These are phyloP conservation scores for Iphiclides podalirius DNA, from an alignment of 2,888 invertebrate genomes.

Conservation along the genomic window DNA sequence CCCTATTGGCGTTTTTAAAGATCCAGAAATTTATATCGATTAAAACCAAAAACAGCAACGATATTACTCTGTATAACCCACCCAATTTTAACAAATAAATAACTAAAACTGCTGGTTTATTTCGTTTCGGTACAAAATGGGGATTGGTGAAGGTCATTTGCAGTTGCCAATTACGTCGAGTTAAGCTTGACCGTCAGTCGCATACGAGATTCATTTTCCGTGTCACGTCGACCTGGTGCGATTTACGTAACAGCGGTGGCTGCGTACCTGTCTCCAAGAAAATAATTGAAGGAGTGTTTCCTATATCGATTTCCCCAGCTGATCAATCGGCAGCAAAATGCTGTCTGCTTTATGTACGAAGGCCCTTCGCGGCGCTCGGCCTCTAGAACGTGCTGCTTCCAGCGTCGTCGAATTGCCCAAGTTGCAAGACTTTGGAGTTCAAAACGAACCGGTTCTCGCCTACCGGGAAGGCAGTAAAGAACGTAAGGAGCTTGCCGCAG, in stretches of 20 bases:
- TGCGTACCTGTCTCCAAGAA: conserved; percentile 17
- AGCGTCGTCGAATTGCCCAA: conserved; percentile 84
- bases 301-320: neutral
- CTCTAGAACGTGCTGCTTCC: conserved; percentile 64
- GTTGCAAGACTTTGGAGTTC: conserved; percentile 83
- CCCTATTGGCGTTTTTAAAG: neutral
- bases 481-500: conserved; percentile 84
- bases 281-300: conserved; percentile 6
- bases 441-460: conserved; percentile 89
- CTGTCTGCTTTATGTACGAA: conserved; percentile 40
- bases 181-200: conserved; percentile 16
- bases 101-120: conserved; percentile 2
- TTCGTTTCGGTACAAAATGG: conserved; percentile 69
- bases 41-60: neutral
- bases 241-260: conserved; percentile 45
- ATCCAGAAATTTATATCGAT: neutral
- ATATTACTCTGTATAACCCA: conserved; percentile 8
- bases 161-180: conserved; percentile 37
- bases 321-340: conserved; percentile 26
- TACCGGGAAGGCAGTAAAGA: conserved; percentile 93
- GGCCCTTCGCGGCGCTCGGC: conserved; percentile 82
- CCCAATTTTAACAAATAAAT: conserved; percentile 6
- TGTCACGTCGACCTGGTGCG: conserved; percentile 28
- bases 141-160: conserved; percentile 56
- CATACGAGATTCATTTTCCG: conserved; percentile 25